Evolutionary conservation across 2,888 invertebrate genomes (phyloP).

Genomic region (Mechanitis messenoides): DNA sequence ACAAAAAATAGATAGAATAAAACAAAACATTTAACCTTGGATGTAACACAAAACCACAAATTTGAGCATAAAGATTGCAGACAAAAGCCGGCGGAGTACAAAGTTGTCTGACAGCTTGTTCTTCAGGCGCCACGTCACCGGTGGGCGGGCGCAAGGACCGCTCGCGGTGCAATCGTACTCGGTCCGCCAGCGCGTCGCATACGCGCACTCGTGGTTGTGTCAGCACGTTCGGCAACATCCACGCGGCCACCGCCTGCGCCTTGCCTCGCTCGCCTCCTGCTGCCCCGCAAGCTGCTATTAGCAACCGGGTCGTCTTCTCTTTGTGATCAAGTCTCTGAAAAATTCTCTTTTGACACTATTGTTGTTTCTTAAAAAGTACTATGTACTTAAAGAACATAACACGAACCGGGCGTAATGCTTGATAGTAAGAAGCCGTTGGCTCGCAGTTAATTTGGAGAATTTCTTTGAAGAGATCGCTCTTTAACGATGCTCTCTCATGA

Average conservation of each 20-base stretch:
- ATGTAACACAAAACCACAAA: slow-evolving; percentile 42
- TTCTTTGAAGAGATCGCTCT: slow-evolving; percentile 7
- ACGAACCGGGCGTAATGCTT: slow-evolving; percentile 15
- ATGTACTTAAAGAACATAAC: too few relatives aligned
- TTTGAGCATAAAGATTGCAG: slow-evolving; percentile 26
- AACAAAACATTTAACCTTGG: slow-evolving; percentile 31
- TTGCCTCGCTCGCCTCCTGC: slow-evolving; percentile 32
- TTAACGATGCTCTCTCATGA: slow-evolving; percentile 9
- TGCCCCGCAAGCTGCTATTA: slow-evolving; percentile 32
- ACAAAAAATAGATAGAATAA: too few relatives aligned
- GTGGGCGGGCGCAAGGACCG: slow-evolving; percentile 30
- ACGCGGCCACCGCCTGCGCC: slow-evolving; percentile 36
- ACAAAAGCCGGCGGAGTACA: not conserved
- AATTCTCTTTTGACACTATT: not conserved
- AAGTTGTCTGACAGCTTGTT: not conserved
- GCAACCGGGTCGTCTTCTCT: slow-evolving; percentile 24
- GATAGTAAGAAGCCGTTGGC: slow-evolving; percentile 24
- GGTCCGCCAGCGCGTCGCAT: slow-evolving; percentile 28
- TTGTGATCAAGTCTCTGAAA: not conserved
- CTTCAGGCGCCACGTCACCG: slow-evolving; percentile 25
- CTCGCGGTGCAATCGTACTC: slow-evolving; percentile 29
- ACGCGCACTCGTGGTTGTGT: slow-evolving; percentile 32
- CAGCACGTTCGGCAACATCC: slow-evolving; percentile 35
- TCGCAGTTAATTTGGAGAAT: slow-evolving; percentile 3
- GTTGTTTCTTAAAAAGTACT: not conserved